phyloP scores from a whole-genome alignment of 2,113 vertebrate genomes.

The Columba livia region DNA sequence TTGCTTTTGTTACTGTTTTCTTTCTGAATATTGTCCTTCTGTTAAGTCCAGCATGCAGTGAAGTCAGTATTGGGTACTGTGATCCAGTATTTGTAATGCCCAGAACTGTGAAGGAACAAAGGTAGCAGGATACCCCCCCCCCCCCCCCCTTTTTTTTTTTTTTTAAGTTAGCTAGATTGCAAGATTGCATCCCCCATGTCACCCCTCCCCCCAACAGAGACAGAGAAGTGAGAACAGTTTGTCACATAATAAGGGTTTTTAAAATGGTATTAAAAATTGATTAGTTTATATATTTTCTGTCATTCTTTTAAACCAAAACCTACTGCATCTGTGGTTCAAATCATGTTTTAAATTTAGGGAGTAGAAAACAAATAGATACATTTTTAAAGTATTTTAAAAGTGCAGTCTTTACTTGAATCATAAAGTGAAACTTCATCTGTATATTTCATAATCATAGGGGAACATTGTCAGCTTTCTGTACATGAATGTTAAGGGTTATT shows the following conservation, averaged over 20 bases:
- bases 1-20: neutral
- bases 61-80: neutral
- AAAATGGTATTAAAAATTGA: neutral
- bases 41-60: neutral
- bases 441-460: neutral
- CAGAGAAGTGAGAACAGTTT: neutral
- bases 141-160: no score
- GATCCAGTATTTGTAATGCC: neutral
- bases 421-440: neutral
- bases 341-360: neutral
- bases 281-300: neutral
- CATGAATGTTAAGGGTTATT: neutral
- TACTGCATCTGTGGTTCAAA: neutral
- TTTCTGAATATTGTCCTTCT: neutral
- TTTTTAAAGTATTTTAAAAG: neutral
- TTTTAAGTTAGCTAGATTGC: neutral
- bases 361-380: neutral
- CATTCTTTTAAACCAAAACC: neutral
- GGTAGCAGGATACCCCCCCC: neutral
- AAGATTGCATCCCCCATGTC: neutral
- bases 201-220: accelerated
- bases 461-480: neutral
- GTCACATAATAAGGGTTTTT: neutral
- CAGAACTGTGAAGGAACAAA: neutral
- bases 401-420: neutral